Conservation (phyloP, 2,113 vertebrate genomes). For the Catagonus wagneri region DNA sequence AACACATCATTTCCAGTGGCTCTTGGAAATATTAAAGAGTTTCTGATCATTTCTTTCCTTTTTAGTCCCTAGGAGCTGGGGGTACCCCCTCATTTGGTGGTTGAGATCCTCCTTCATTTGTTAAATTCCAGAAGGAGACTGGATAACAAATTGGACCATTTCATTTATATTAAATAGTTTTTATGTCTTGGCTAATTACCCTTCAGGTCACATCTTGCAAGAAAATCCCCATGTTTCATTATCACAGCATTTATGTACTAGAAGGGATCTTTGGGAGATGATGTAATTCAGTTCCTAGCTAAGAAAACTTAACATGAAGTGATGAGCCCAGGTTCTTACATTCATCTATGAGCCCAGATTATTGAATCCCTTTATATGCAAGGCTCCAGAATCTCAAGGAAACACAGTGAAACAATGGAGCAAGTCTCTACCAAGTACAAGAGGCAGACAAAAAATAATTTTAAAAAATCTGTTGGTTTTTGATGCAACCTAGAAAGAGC, state of each 20-base stretch:
- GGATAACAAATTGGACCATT: neutral
- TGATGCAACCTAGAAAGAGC: neutral
- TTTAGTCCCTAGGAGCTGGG: neutral
- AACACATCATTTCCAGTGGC: neutral
- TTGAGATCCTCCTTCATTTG: neutral
- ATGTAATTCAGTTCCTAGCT: neutral
- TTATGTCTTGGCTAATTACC: neutral
- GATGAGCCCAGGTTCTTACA: neutral
- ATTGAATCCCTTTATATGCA: neutral
- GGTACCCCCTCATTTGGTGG: neutral
- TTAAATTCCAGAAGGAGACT: neutral
- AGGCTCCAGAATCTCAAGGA: neutral
- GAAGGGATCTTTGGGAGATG: neutral
- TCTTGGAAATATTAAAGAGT: neutral
- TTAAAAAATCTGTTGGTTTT: neutral
- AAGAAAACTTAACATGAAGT: neutral
- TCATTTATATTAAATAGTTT: neutral
- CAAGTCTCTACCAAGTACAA: neutral
- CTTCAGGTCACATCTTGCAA: constrained; percentile 19
- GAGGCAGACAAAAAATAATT: neutral
- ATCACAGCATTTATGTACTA: neutral
- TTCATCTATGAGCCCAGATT: neutral
- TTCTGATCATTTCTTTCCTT: neutral
- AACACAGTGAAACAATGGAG: neutral
- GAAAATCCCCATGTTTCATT: neutral